Base-by-base conservation (phyloP, 2,797 vertebrate genomes). In the Ptychobarbus kaznakovi region DNA sequence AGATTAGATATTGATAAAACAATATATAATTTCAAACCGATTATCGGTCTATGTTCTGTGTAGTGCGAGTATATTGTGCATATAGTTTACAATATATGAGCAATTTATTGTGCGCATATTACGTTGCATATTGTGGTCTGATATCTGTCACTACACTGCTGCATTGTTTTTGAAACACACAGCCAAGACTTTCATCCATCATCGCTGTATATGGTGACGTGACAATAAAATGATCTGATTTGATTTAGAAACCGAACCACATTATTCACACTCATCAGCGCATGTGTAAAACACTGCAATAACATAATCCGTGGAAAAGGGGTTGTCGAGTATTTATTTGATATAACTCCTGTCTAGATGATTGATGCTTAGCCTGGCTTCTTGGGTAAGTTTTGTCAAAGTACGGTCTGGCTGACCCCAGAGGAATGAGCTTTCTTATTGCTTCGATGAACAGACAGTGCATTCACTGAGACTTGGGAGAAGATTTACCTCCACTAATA, bases 401-500 rank as follows among this genome's bases (percentile, higher is more conserved):
- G 80, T 88, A 78, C 80, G 91, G 90, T 90, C 87, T 87, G 86
- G 88, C 87, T 91, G 90, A 89, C 90, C 88, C 88, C 78, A 53
- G 44, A 86, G 87, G 87, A 88, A 86, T 87, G 88, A 89, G 90
- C 69, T 83, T 80, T 81, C 88, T 86, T 79, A 70, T 77, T 87
- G 86, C 85, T 84, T 83, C 86, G 69, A 82, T 78, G 87, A 86
- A 83, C 86, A 87, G 86, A 85, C 89, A 85, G 77, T 53, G 80
- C 83, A 85, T 86, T 90, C 88, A 90, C 83, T 86, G 75, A 81
- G 80, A 82, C 74, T 85, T 79, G 82, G 78, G 72, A 72, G 77
- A 85, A 81, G 88, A 83, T 66, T 88, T 89, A 75, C 82, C 83
- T 87, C 83, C 83, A 76, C 83, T 86, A 86, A 84, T 70, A 84